Evolutionary conservation across 2,888 invertebrate species (phyloP).

Genomic region (Lasioglossum calceatum): DNA sequence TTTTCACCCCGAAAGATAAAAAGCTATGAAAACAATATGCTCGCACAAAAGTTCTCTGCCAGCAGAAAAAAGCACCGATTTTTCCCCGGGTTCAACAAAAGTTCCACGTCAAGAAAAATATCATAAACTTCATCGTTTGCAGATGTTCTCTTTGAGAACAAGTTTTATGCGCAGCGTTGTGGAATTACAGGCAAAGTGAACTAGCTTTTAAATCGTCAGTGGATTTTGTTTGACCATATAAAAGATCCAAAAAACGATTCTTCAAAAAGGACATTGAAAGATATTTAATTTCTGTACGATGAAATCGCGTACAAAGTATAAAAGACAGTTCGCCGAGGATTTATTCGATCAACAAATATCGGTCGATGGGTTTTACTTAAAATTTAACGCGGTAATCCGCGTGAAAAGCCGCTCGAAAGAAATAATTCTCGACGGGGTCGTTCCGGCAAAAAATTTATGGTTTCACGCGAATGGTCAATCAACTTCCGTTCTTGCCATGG

Average conservation of each 20-base stretch:
- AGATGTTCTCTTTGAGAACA: neutral
- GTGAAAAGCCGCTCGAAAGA: neutral
- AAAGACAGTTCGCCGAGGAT: neutral
- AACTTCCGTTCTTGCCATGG: conserved; percentile 11
- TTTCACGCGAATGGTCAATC: conserved; percentile 29
- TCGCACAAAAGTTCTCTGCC: neutral
- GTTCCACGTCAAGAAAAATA: neutral
- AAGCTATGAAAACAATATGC: neutral
- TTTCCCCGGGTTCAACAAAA: neutral
- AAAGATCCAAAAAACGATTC: neutral
- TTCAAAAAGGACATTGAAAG: neutral
- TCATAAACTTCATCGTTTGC: neutral
- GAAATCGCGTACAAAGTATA: neutral
- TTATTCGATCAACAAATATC: neutral
- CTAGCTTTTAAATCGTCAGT: neutral
- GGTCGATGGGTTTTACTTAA: neutral
- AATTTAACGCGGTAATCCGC: neutral
- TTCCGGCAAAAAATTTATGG: conserved; percentile 12
- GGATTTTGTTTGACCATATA: neutral
- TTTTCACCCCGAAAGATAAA: neutral
- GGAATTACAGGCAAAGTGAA: neutral
- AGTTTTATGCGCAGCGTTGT: neutral
- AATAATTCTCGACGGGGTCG: neutral
- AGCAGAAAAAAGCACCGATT: neutral
- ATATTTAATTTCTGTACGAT: neutral